Percentiles rank a stretch among this genome's conserved stretches.
phyloP scores from a whole-genome alignment of 2,888 invertebrate genomes.

The Hololepta plana region DNA sequence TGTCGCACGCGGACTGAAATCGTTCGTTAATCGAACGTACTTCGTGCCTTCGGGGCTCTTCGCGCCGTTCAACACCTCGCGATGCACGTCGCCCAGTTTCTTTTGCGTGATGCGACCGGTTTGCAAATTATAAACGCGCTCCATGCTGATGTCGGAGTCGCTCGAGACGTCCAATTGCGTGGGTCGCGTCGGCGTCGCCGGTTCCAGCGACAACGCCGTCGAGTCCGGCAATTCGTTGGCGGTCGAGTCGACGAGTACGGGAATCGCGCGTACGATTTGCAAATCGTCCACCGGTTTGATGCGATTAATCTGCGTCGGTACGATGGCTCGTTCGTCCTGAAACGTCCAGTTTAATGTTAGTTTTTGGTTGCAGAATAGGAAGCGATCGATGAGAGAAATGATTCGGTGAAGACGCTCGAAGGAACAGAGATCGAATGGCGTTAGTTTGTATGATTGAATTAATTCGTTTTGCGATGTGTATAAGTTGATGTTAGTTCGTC shows the following conservation, averaged over 20 bases:
- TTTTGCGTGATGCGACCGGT: conserved; percentile 18
- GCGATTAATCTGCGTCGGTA: conserved; percentile 4
- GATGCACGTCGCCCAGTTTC: conserved; percentile 10
- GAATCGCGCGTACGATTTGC: conserved; percentile 10
- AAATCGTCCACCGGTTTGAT: conserved; percentile 5
- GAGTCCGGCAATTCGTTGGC: no score
- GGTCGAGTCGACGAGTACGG: conserved; percentile 11
- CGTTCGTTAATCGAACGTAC: conserved; percentile 9
- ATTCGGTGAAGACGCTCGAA: no score
- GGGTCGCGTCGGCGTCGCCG: conserved; percentile 8
- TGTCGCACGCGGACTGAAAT: conserved; percentile 10
- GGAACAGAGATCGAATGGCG: no score
- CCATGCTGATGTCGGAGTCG: conserved; percentile 24
- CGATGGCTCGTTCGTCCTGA: conserved; percentile 3
- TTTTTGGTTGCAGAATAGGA: no score
- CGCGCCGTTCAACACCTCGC: conserved; percentile 9
- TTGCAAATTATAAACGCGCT: conserved; percentile 24
- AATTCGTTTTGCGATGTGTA: no score
- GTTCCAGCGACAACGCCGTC: conserved; percentile 10
- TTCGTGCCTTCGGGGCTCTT: conserved; percentile 9
- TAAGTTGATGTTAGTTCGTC: no score
- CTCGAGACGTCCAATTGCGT: conserved; percentile 19
- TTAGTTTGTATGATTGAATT: no score
- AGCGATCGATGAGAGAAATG: no score
- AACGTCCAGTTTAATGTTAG: conserved; percentile 3